Percentiles rank a stretch among this genome's conserved stretches.
Evolutionary conservation across 2,797 vertebrate species (phyloP).

Genomic region (Ceyx erithaca): DNA sequence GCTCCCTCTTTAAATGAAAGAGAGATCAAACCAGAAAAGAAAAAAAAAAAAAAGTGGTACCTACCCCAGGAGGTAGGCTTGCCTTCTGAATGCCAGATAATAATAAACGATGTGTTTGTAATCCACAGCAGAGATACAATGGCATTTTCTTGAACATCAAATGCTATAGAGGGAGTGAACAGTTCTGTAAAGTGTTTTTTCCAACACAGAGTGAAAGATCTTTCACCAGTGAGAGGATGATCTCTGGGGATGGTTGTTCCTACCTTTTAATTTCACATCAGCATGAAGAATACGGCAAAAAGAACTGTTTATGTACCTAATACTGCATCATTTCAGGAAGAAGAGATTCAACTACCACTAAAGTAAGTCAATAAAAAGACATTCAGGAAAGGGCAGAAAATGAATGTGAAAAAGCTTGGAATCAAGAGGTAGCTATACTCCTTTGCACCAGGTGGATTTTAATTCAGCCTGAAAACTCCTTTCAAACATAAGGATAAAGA

Average conservation of each 20-base stretch:
- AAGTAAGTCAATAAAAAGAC: not conserved
- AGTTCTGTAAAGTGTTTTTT: slow-evolving; percentile 36
- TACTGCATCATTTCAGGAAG: not conserved
- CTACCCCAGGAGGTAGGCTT: slow-evolving; percentile 3
- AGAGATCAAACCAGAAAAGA: slow-evolving; percentile 35
- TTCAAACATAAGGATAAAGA: not conserved
- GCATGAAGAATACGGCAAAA: not conserved
- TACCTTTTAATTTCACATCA: not conserved
- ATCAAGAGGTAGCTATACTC: not conserved
- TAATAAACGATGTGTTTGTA: slow-evolving; percentile 59
- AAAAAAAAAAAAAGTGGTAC: slow-evolving; percentile 50
- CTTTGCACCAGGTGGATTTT: accelerated
- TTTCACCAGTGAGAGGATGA: not conserved
- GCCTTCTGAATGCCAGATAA: slow-evolving; percentile 13
- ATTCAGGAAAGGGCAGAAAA: not conserved
- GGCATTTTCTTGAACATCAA: slow-evolving; percentile 47
- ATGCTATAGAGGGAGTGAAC: slow-evolving; percentile 13
- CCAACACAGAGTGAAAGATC: not conserved
- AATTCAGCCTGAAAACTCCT: not conserved
- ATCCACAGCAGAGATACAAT: slow-evolving; percentile 49
- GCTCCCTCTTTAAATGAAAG: not conserved
- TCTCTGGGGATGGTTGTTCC: slow-evolving; percentile 11
- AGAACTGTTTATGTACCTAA: not conserved
- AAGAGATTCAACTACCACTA: not conserved
- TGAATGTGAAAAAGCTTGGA: not conserved